These are phyloP conservation scores for Adela reaumurella DNA, from an alignment of 2,888 invertebrate genomes.

Conservation along the genomic window DNA sequence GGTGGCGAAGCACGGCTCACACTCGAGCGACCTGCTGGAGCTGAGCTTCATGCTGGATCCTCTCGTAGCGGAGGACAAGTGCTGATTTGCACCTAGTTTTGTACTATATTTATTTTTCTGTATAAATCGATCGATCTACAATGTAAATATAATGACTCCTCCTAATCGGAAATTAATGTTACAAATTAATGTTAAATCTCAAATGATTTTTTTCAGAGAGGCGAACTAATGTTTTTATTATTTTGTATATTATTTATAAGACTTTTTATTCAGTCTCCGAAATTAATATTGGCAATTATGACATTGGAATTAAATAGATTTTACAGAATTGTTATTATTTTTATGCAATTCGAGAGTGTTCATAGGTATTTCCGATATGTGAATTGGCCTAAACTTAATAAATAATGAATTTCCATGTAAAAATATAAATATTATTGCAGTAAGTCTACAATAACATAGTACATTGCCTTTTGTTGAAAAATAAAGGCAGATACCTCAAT, in stretches of 20 bases:
- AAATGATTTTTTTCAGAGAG: constrained; percentile 37
- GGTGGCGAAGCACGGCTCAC: constrained; percentile 7
- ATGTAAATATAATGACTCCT: constrained; percentile 36
- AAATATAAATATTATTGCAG: constrained; percentile 52
- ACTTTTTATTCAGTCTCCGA: constrained; percentile 34
- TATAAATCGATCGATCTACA: constrained; percentile 37
- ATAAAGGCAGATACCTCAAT: constrained; percentile 54
- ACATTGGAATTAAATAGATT: constrained; percentile 34
- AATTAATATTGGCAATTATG: constrained; percentile 22
- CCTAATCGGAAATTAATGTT: constrained; percentile 33
- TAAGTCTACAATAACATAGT: constrained; percentile 50
- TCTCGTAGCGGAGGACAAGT: constrained; percentile 49
- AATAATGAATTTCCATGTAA: constrained; percentile 52
- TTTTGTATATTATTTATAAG: constrained; percentile 57
- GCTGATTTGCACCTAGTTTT: constrained; percentile 42
- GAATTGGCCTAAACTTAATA: constrained; percentile 47
- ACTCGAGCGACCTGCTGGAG: constrained; percentile 23
- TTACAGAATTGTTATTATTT: constrained; percentile 47
- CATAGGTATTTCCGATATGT: constrained; percentile 37
- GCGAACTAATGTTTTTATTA: constrained; percentile 50
- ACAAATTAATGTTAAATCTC: constrained; percentile 40
- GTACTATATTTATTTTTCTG: constrained; percentile 49
- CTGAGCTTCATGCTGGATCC: constrained; percentile 45
- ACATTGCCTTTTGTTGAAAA: constrained; percentile 50
- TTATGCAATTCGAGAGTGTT: constrained; percentile 19